A percentile compares a stretch with the other conserved stretches of the same genome.
Evolutionary conservation across 2,888 invertebrate genomes (phyloP).

Genomic region (Nemotelus pantherinus): DNA sequence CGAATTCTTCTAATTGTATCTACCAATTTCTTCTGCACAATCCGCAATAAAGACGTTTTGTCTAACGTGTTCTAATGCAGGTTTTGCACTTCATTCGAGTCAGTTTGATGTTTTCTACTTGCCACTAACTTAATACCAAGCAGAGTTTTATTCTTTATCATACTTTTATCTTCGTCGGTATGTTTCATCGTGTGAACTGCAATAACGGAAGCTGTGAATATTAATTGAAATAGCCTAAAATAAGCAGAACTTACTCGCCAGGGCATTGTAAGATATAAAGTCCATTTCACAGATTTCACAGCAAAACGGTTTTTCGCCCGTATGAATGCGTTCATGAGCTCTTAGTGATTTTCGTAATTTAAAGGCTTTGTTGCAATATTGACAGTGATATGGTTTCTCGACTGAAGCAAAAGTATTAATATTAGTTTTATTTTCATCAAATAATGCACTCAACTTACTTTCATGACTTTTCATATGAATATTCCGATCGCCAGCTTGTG

Average conservation of each 20-base stretch:
- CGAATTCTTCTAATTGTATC: too few species aligned
- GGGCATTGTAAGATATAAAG: slow-evolving; percentile 49
- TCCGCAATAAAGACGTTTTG: too few species aligned
- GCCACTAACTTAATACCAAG: slow-evolving; percentile 1
- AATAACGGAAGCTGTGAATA: slow-evolving; percentile 15
- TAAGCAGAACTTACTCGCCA: slow-evolving; percentile 43
- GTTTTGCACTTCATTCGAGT: too few species aligned
- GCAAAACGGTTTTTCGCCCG: slow-evolving; percentile 49
- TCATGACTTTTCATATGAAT: slow-evolving; percentile 50
- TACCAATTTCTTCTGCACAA: too few species aligned
- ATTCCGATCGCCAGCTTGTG: slow-evolving; percentile 50
- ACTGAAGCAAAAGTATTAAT: slow-evolving; percentile 10
- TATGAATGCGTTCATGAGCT: slow-evolving; percentile 51
- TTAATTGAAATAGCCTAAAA: background rate
- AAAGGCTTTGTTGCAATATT: slow-evolving; percentile 48
- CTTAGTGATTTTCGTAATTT: slow-evolving; percentile 49
- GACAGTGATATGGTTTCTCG: slow-evolving; percentile 48
- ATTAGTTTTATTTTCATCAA: background rate
- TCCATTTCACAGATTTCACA: slow-evolving; percentile 49
- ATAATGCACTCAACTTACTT: slow-evolving; percentile 8
- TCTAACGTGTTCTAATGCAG: too few species aligned
- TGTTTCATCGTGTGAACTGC: slow-evolving; percentile 50
- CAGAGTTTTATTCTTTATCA: slow-evolving; percentile 39
- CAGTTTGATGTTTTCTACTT: too few species aligned
- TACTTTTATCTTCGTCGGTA: slow-evolving; percentile 40